Conservation (phyloP, 2,113 vertebrate species). For the Agapornis roseicollis region DNA sequence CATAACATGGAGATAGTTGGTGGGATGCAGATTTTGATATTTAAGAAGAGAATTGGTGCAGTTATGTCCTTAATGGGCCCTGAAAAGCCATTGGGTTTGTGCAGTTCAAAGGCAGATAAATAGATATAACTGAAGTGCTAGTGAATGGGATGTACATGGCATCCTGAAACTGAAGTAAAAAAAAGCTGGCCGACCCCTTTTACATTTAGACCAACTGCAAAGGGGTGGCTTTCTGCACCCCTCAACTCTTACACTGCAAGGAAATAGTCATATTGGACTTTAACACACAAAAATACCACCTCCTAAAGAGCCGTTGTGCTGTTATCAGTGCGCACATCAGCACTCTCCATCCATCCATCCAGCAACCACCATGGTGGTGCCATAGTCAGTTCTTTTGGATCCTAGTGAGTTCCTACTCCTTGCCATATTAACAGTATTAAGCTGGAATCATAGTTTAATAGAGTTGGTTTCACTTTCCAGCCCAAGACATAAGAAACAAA, state of each 20-base stretch:
- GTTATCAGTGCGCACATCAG: accelerated
- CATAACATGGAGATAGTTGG: accelerated
- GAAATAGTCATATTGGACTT: accelerated
- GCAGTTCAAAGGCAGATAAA: too few species aligned
- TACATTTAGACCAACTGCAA: accelerated
- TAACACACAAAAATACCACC: not conserved
- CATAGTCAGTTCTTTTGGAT: not conserved
- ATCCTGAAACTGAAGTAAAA: not conserved
- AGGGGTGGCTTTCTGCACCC: not conserved
- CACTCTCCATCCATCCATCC: not conserved
- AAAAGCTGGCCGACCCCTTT: not conserved
- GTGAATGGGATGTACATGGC: accelerated
- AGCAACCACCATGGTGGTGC: accelerated
- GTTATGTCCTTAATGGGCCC: not conserved
- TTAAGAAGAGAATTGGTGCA: not conserved
- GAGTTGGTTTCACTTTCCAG: not conserved
- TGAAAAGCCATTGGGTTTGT: not conserved
- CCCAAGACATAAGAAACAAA: not conserved
- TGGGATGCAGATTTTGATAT: not conserved
- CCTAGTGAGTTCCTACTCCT: not conserved
- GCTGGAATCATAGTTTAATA: not conserved
- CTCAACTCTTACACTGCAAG: not conserved
- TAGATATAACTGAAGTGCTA: too few species aligned
- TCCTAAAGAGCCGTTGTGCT: accelerated
- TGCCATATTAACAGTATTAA: not conserved